Base-by-base conservation (phyloP, 2,888 invertebrate genomes). In the Odontothrips loti region DNA sequence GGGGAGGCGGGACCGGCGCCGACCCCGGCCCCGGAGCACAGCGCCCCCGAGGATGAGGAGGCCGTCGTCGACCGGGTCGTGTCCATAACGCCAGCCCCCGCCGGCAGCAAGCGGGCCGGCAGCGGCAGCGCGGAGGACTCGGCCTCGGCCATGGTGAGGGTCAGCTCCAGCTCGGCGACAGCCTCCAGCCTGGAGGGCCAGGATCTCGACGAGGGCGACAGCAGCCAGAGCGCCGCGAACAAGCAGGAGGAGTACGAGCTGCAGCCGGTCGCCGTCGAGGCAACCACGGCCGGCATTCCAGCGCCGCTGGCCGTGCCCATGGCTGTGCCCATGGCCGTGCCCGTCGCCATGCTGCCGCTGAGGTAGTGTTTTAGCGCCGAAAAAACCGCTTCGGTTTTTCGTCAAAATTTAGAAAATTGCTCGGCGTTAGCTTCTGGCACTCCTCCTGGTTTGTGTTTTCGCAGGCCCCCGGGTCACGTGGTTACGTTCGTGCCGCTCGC, bases 131-230 rank as follows among this genome's bases (percentile, higher is more conserved):
- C 63, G 47, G 75, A 79, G 68, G 80, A 34, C 82, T 81, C 81
- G 80, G 79, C 81, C 82, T 81, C 81, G 80, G 79, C 81, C 82
- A 80, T 82, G 82, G 84, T 84, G 84, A 84, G 85, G 84, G 84
- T 85, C 84, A 84, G 68, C 68, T 27, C 68, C 23, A 75, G 68
- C 27, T 15, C 15, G 12, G n/a, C 15, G 58, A 43, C 34, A 6
- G 34, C 34, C 34, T 43, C 34, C 34, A 75, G 68, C 68, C 12
- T 27, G 68, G 68, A 27, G 23, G 68, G 23, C 11, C 23, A 10
- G 68, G 68, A 23, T 23, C 15, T 15, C 15, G 68, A 23, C 23
- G 68, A 75, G 68, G 68, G 27, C 68, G 68, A 23, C 68, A 0
- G 23, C 1, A 23, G 23, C 68, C 8, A 9, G 9, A 12, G 11